These are phyloP conservation scores for Rhabdomys pumilio DNA, from an alignment of 2,797 vertebrate species.

Conservation along the genomic window DNA sequence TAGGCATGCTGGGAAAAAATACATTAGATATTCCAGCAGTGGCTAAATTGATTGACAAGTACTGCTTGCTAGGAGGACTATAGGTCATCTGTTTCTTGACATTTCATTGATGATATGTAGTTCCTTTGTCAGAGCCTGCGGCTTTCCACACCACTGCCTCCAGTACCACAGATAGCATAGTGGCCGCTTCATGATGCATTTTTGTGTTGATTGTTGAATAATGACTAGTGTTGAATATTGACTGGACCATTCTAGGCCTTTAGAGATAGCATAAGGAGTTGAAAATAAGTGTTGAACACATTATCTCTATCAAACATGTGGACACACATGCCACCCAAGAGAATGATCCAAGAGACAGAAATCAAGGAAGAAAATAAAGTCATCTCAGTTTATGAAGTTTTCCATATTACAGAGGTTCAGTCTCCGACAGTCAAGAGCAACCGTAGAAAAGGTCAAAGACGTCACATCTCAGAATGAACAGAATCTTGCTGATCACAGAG, in stretches of 20 bases:
- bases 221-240: background rate
- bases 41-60: background rate
- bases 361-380: background rate
- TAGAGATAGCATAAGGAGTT: background rate
- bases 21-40: background rate
- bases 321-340: background rate
- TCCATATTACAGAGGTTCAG: background rate
- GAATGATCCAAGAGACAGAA: background rate
- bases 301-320: background rate
- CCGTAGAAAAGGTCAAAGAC: background rate
- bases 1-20: background rate
- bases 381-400: background rate
- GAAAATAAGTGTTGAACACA: background rate
- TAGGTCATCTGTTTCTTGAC: constrained; percentile 7
- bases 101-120: constrained; percentile 4
- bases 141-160: background rate
- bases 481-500: background rate
- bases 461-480: background rate
- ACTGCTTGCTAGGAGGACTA: background rate
- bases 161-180: background rate
- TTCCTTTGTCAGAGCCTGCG: background rate
- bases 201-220: background rate
- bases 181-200: background rate
- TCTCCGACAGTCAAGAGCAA: background rate
- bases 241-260: background rate